A percentile compares a stretch with the other conserved stretches of the same genome.
phyloP scores from a whole-genome alignment of 2,888 invertebrate species.

The Ormyrus pomaceus region DNA sequence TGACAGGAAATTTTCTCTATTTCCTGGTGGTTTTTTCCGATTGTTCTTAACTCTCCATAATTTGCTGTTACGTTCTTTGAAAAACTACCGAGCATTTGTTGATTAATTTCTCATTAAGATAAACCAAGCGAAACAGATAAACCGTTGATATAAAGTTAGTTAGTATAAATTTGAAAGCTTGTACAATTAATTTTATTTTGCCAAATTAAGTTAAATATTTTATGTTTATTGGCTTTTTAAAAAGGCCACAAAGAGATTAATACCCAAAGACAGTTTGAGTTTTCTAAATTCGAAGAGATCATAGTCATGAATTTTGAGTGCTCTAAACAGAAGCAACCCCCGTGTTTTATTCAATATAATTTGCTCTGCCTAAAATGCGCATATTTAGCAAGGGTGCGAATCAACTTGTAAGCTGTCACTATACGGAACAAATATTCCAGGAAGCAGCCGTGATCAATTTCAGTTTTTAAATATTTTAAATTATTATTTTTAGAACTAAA shows the following conservation, averaged over 20 bases:
- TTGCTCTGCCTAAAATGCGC: conserved; percentile 25
- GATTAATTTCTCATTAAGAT: no score
- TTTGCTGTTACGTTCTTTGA: not conserved
- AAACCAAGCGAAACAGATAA: no score
- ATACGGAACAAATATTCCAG: not conserved
- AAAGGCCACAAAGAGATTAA: no score
- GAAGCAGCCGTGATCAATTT: not conserved
- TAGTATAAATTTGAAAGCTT: no score
- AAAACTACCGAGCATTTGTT: not conserved
- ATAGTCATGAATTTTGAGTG: conserved; percentile 37
- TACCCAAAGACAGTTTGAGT: no score
- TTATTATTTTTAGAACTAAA: no score
- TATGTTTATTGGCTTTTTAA: no score
- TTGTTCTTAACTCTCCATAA: conserved; percentile 5
- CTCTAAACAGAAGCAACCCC: not conserved
- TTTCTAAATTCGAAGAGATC: not conserved
- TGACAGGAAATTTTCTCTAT: conserved; percentile 12
- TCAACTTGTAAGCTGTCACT: not conserved
- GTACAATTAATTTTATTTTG: no score
- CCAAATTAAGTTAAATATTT: no score
- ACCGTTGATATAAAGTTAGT: no score
- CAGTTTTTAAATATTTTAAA: no score
- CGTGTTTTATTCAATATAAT: conserved; percentile 37
- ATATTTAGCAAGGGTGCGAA: conserved; percentile 16
- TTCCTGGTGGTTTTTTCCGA: conserved; percentile 6